Evolutionary conservation across 2,113 vertebrate species (phyloP).

Genomic region (Tachycineta bicolor): DNA sequence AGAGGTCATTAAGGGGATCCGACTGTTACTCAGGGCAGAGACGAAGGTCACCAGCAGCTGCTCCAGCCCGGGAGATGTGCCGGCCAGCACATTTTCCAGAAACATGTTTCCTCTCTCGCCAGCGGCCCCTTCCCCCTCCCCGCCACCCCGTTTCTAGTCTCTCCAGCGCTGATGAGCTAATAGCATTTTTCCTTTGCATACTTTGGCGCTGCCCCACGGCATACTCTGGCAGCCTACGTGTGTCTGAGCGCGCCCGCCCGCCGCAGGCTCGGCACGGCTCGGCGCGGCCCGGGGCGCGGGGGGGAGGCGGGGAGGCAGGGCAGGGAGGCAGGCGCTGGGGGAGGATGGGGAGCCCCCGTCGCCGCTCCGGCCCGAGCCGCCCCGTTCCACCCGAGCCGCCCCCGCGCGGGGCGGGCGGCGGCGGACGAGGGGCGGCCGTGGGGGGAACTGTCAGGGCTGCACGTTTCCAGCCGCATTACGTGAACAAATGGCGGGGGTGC

Average conservation of each 20-base stretch:
- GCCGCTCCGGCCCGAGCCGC: not conserved
- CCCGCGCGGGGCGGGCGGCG: not conserved
- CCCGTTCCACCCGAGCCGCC: not conserved
- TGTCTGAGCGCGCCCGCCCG: slow-evolving; percentile 73
- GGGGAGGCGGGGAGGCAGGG: not conserved
- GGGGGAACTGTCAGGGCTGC: slow-evolving; percentile 60
- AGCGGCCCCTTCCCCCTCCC: slow-evolving; percentile 60
- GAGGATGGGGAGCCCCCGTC: not conserved
- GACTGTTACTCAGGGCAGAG: slow-evolving; percentile 54
- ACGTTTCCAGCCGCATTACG: slow-evolving; percentile 78
- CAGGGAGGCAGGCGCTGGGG: not conserved
- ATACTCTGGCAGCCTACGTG: slow-evolving; percentile 76
- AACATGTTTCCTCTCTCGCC: slow-evolving; percentile 49
- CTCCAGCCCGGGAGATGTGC: slow-evolving; percentile 17
- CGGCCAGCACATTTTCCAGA: slow-evolving; percentile 64
- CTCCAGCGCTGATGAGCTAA: slow-evolving; percentile 75
- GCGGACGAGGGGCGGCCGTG: not conserved
- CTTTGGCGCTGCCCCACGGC: slow-evolving; percentile 73
- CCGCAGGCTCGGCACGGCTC: slow-evolving; percentile 63
- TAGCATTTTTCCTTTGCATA: slow-evolving; percentile 81
- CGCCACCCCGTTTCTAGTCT: slow-evolving; percentile 56
- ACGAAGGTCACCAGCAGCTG: slow-evolving; percentile 26
- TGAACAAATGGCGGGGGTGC: slow-evolving; percentile 75
- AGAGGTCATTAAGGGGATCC: slow-evolving; percentile 42
- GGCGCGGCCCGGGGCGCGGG: not conserved